A percentile compares a stretch with the other conserved stretches of the same genome.
phyloP scores from a whole-genome alignment of 1,140 invertebrate genomes.

The Hylyphantes graminicola region DNA sequence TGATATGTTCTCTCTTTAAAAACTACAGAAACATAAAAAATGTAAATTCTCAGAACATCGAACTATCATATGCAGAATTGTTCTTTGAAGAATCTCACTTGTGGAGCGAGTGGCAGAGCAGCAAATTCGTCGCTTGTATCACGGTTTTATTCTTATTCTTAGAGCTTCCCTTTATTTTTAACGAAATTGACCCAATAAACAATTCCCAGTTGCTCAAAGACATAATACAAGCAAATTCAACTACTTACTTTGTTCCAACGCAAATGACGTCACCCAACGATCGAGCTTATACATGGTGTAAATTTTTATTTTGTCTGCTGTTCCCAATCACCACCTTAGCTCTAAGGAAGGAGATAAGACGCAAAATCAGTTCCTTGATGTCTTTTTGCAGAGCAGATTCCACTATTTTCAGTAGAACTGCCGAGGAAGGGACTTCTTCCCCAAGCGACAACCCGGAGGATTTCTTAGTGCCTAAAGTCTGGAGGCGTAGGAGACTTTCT shows the following conservation, averaged over 20 bases:
- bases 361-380: slow-evolving; percentile 30
- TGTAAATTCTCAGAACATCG: slow-evolving; percentile 7
- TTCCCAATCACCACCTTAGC: slow-evolving; percentile 20
- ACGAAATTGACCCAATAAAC: neutral
- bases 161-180: slow-evolving; percentile 19
- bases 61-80: slow-evolving; percentile 47
- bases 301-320: slow-evolving; percentile 20
- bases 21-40: slow-evolving; percentile 32
- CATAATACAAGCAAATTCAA: slow-evolving; percentile 7
- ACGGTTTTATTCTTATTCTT: slow-evolving; percentile 14
- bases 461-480: slow-evolving; percentile 35
- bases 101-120: slow-evolving; percentile 52
- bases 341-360: slow-evolving; percentile 31
- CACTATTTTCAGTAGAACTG: neutral
- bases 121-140: slow-evolving; percentile 35
- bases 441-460: slow-evolving; percentile 10
- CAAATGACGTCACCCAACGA: slow-evolving; percentile 1
- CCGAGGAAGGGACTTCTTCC: neutral
- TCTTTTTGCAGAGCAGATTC: slow-evolving; percentile 20
- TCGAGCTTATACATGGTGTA: slow-evolving; percentile 11
- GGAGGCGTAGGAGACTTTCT: slow-evolving; percentile 46
- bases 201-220: too few relatives aligned
- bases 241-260: neutral
- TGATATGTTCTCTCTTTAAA: neutral
- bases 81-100: slow-evolving; percentile 54